Base-by-base conservation (phyloP, 1,140 invertebrate species). In the Drosophila varians region DNA sequence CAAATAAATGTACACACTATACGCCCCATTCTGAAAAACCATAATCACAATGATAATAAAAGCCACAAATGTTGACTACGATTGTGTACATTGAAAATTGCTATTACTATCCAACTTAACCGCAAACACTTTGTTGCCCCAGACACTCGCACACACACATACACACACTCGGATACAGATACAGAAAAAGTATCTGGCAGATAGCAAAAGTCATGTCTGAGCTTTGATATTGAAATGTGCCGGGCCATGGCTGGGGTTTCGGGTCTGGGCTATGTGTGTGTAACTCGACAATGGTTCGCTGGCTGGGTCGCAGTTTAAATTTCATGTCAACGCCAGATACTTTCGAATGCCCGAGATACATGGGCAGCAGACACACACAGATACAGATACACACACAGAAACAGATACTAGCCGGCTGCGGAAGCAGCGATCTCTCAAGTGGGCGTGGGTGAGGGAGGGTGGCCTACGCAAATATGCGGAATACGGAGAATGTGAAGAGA, bases 241-340 rank as follows among this genome's bases (percentile, higher is more conserved):
- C 7, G n/a, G 7, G 11, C n/a, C n/a, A n/a, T n/a, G 16, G 3
- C 8, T 6, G 5, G 12, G 4, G 36, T 2, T 1, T 12, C 1
- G n/a, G 12, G n/a, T n/a, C 4, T 5, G n/a, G 34, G 3, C 3
- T 7, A 34, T 9, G 11, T 19, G 46, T 21, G 23, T 53, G 42
- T 64, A 64, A 64, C 60, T 34, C 65, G 51, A 70, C 58, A 74
- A 62, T 48, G 46, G 8, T 16, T 48, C 3, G 25, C 46, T 65
- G 55, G 21, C 55, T 53, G 46, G 62, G 46, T 53, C 62, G 61
- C 62, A 66, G 71, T 74, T 74, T 56, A 74, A 74, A 66, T 64
- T 64, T 77, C 40, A 77, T 77, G 74, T 76, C 74, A 76, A 56
- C 58, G 72, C 46, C 71, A 74, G 71, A 74, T 66, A 57, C 71